phyloP scores from a whole-genome alignment of 2,113 vertebrate species.

The Pao palembangensis region DNA sequence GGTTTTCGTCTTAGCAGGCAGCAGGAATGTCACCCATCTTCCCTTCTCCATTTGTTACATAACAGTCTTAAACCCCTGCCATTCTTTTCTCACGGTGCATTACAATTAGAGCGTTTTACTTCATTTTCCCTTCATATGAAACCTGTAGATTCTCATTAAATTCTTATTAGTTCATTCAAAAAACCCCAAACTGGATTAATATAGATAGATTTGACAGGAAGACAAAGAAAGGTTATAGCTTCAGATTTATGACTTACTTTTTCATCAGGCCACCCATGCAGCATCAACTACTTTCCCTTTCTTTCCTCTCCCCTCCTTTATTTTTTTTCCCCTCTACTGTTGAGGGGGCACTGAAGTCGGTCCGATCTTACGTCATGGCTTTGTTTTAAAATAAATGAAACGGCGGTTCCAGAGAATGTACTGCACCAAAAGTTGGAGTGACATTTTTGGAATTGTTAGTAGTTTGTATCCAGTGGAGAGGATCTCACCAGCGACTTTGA shows the following conservation, averaged over 20 bases:
- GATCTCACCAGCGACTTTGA: conserved; percentile 23
- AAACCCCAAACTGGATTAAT: conserved; percentile 5
- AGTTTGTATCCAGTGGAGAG: conserved; percentile 7
- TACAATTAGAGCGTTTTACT: too few species aligned
- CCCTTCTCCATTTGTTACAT: conserved; percentile 39
- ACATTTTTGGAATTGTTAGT: too few species aligned
- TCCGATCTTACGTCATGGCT: too few species aligned
- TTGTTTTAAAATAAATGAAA: too few species aligned
- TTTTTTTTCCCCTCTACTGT: neutral
- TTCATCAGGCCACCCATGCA: conserved; percentile 65
- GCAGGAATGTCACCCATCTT: conserved; percentile 60
- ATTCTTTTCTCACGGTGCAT: conserved; percentile 20
- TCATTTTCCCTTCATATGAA: neutral
- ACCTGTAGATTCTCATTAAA: neutral
- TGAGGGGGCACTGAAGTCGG: neutral
- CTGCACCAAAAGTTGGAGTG: too few species aligned
- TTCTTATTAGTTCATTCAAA: too few species aligned
- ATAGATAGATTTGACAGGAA: neutral
- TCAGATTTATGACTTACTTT: conserved; percentile 56
- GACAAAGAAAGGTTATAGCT: conserved; percentile 47
- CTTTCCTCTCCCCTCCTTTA: conserved; percentile 4
- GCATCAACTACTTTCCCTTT: conserved; percentile 42
- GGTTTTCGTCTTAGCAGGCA: conserved; percentile 58
- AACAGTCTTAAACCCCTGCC: conserved; percentile 24
- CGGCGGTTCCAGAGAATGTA: too few species aligned